phyloP scores from a whole-genome alignment of 1,140 invertebrate species.

The Conopomorpha cramerella region DNA sequence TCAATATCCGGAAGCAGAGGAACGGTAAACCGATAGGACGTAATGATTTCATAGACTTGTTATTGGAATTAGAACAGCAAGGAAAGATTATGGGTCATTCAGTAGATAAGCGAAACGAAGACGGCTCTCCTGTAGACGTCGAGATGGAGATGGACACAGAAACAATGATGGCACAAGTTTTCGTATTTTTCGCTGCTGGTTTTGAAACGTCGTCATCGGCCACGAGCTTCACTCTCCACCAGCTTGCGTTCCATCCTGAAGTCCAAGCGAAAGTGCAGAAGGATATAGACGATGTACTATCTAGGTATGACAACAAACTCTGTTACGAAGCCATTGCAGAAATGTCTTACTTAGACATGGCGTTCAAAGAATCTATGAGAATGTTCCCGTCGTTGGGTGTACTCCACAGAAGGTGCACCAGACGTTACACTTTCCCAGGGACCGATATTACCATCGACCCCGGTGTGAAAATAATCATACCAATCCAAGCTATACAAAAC shows the following conservation, averaged over 20 bases:
- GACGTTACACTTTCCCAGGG: conserved; percentile 47
- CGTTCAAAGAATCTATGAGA: conserved; percentile 55
- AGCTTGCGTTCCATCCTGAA: conserved; percentile 61
- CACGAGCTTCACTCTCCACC: conserved; percentile 57
- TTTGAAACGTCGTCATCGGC: conserved; percentile 66
- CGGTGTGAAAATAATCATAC: conserved; percentile 29
- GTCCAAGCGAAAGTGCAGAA: conserved; percentile 61
- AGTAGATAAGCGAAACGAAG: conserved; percentile 38
- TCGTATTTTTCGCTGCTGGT: conserved; percentile 64
- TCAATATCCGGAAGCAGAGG: conserved; percentile 9
- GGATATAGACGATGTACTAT: conserved; percentile 60
- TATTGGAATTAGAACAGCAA: conserved; percentile 57
- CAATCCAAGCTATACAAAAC: conserved; percentile 54
- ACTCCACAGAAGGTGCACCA: conserved; percentile 34
- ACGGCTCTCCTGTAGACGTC: conserved; percentile 16
- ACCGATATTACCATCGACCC: conserved; percentile 34
- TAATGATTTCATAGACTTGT: conserved; percentile 63
- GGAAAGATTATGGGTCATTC: conserved; percentile 32
- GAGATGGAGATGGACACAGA: conserved; percentile 22
- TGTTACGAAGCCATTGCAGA: conserved; percentile 52
- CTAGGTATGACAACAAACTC: conserved; percentile 30
- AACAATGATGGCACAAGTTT: conserved; percentile 53
- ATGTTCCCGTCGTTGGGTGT: conserved; percentile 47
- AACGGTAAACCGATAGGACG: conserved; percentile 28
- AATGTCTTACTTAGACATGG: conserved; percentile 48